Evolutionary conservation across 2,113 vertebrate genomes (phyloP).

Genomic region (Oophaga pumilio): DNA sequence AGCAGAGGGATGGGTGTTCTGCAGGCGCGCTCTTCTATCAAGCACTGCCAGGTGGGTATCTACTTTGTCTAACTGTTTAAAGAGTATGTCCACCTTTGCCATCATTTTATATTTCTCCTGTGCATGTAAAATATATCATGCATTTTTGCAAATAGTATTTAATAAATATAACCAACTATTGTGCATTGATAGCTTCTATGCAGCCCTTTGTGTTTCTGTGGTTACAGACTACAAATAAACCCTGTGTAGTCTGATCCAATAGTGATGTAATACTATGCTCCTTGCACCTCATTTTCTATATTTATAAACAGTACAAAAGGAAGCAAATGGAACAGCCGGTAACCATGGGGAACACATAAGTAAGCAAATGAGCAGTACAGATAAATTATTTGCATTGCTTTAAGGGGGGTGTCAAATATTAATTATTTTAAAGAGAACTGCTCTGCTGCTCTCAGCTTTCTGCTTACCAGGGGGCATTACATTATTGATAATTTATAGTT

Average conservation of each 20-base stretch:
- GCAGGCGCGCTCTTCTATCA: constrained; percentile 55
- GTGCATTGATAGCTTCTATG: neutral
- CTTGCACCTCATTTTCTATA: neutral
- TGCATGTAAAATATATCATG: neutral
- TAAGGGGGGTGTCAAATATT: too few relatives aligned
- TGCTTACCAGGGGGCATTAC: too few relatives aligned
- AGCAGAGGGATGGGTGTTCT: constrained; percentile 64
- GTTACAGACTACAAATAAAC: neutral
- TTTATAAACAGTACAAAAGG: neutral
- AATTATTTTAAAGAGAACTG: too few relatives aligned
- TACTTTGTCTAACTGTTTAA: neutral
- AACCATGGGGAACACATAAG: neutral
- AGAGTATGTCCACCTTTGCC: neutral
- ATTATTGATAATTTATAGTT: too few relatives aligned
- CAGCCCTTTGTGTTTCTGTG: neutral
- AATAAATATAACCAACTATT: neutral
- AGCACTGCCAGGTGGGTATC: constrained; percentile 49
- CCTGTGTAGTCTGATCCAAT: neutral
- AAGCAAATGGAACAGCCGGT: neutral
- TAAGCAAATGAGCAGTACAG: neutral
- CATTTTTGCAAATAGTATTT: neutral
- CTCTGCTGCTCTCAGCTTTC: too few relatives aligned
- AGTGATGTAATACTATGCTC: neutral
- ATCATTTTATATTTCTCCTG: neutral
- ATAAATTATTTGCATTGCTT: neutral